Evolutionary conservation across 92 coral and sea anemone species (phyloP).

Genomic region (Hydrozoanthus gracilis): DNA sequence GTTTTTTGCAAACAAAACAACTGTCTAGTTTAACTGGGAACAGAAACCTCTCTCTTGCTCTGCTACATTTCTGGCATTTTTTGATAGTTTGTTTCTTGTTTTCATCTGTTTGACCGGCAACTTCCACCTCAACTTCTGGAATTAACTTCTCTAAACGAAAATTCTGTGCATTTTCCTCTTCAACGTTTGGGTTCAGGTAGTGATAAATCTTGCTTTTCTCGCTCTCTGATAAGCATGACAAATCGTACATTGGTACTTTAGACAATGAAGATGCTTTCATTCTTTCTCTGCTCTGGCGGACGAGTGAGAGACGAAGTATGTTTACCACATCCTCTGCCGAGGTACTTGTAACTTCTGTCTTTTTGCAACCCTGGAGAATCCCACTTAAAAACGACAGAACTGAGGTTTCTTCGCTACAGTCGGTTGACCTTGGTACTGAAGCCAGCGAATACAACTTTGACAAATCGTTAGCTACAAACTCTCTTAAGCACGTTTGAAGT

Average conservation of each 20-base stretch:
- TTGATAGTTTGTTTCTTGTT: not conserved
- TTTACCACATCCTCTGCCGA: constrained; percentile 5
- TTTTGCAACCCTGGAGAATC: not conserved
- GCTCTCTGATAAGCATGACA: constrained; percentile 25
- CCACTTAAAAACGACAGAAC: not conserved
- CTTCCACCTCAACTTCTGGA: constrained; percentile 5
- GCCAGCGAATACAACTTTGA: not conserved
- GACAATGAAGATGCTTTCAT: not conserved
- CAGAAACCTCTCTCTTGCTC: not conserved
- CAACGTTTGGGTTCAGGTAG: not conserved
- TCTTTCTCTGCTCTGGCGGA: not conserved
- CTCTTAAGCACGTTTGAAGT: not conserved
- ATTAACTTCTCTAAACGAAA: not conserved
- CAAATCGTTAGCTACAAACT: not conserved
- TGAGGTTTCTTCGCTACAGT: not conserved
- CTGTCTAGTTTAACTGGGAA: not conserved
- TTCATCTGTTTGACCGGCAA: constrained; percentile 4
- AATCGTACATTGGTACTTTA: constrained; percentile 14
- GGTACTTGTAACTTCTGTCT: not conserved
- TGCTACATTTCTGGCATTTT: constrained; percentile 14
- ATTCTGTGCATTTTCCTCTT: too few relatives aligned
- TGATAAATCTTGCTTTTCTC: constrained; percentile 2
- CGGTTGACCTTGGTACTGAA: not conserved
- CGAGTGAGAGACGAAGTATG: constrained; percentile 21
- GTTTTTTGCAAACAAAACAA: constrained; percentile 35